phyloP scores from a whole-genome alignment of 2,113 vertebrate genomes.

The Toxostoma redivivum region DNA sequence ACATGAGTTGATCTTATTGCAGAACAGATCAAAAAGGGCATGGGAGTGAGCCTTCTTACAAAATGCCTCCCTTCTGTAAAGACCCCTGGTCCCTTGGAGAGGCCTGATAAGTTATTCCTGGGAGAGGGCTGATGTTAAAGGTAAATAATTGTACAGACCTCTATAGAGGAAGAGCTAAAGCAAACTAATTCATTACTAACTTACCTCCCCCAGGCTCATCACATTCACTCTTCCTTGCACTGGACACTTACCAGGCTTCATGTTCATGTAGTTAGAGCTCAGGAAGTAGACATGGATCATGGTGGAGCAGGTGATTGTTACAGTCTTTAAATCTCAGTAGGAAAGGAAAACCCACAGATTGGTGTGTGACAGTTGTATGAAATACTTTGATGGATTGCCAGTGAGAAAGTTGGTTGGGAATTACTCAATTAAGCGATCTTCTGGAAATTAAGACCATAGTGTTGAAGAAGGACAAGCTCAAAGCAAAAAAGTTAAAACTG shows the following conservation, averaged over 20 bases:
- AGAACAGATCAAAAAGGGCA: background rate
- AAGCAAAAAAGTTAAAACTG: background rate
- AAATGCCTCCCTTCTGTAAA: background rate
- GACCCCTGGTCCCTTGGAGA: background rate
- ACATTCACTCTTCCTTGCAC: background rate
- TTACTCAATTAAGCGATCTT: background rate
- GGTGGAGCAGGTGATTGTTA: background rate
- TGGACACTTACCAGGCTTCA: background rate
- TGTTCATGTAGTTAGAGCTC: background rate
- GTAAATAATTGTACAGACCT: background rate
- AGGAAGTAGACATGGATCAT: background rate
- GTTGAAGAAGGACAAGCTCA: background rate
- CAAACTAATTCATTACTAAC: background rate
- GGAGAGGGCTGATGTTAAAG: background rate
- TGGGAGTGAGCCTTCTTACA: background rate
- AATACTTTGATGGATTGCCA: background rate
- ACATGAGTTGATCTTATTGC: background rate
- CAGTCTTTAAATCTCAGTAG: background rate
- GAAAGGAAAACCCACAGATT: background rate
- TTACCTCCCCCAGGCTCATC: background rate
- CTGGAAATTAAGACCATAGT: background rate
- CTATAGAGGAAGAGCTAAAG: background rate
- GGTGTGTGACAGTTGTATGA: background rate
- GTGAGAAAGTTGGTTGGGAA: background rate
- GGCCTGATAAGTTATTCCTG: background rate